Evolutionary conservation across 2,797 vertebrate genomes (phyloP).

Genomic region (Hydrocynus forskahlii): DNA sequence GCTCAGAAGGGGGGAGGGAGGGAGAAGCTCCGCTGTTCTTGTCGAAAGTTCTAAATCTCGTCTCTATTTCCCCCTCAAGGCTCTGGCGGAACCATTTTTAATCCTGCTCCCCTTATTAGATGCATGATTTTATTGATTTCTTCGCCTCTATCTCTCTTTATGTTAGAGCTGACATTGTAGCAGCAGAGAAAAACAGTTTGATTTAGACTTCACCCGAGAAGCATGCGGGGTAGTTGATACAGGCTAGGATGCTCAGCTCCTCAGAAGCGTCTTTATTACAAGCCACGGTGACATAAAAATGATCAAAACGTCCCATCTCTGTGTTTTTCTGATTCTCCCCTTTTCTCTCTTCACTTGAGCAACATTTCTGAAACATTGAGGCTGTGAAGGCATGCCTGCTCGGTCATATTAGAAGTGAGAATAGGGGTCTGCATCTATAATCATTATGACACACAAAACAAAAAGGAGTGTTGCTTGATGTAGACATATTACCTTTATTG

Average conservation of each 20-base stretch:
- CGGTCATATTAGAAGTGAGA: conserved; percentile 70
- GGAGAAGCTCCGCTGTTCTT: conserved; percentile 40
- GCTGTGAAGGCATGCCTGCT: conserved; percentile 62
- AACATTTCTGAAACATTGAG: conserved; percentile 54
- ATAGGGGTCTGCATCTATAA: conserved; percentile 60
- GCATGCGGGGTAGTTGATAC: conserved; percentile 54
- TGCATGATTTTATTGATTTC: conserved; percentile 70
- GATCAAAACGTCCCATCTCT: conserved; percentile 71
- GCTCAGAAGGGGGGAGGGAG: conserved; percentile 40
- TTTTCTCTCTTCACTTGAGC: conserved; percentile 66
- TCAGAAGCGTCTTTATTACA: conserved; percentile 58
- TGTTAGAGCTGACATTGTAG: conserved; percentile 56
- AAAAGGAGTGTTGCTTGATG: conserved; percentile 59
- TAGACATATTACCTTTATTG: conserved; percentile 50
- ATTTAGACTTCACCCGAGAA: conserved; percentile 61
- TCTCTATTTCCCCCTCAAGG: conserved; percentile 53
- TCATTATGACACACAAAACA: conserved; percentile 70
- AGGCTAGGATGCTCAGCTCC: conserved; percentile 57
- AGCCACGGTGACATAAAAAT: conserved; percentile 62
- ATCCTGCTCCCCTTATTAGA: conserved; percentile 71
- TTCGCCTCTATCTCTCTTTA: conserved; percentile 57
- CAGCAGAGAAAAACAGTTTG: conserved; percentile 59
- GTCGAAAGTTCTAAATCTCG: conserved; percentile 57
- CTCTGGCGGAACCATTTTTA: conserved; percentile 67
- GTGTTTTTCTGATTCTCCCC: conserved; percentile 31